Evolutionary conservation across 2,797 vertebrate genomes (phyloP), one percentile per base, ranked within the genome.

Genomic region (Pangasius macronema): DNA sequence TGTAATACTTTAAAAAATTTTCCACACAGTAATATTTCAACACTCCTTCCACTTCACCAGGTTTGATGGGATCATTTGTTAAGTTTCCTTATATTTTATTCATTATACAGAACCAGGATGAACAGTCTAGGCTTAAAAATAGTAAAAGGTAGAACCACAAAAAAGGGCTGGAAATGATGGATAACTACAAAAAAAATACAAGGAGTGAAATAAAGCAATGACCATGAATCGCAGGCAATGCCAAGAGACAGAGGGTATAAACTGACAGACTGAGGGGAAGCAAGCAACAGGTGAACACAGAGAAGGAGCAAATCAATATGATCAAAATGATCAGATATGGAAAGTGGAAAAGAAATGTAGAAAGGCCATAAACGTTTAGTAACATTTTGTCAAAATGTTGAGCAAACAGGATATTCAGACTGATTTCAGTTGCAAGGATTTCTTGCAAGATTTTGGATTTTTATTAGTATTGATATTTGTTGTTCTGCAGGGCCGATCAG

Each of bases 401-500:
- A 63, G 27, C 61, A 33, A 67, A 67, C n/a, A 33, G 13, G n/a
- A 33, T 8, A n/a, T 63, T 63, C 27, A n/a, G 61, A 39, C 0
- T 20, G 53, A 55, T 55, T 55, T 18, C 53, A 55, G 42, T 42
- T 42, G 42, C 42, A 42, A 20, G 68, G 20, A 10, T 27, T 42
- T 27, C 10, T 10, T 39, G 39, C 39, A 39, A 72, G 20, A 3
- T 46, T 46, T 73, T 2, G 3, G 1, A 5, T 22, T 9, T 33
- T 79, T 39, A 36, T 33, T 22, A 13, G 3, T 59, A 59, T 42
- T 39, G n/a, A n/a, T 68, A 20, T 27, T 11, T 59, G 27, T 76
- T 67, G 51, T 11, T 53, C 27, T 87, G 53, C 90, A 99, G 98
- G 94, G 97, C 97, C 16, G 98, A 99, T 92, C 98, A 99, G 91